These are phyloP conservation scores for Acrocephalus scirpaceus DNA, from an alignment of 2,797 vertebrate genomes.

Conservation along the genomic window DNA sequence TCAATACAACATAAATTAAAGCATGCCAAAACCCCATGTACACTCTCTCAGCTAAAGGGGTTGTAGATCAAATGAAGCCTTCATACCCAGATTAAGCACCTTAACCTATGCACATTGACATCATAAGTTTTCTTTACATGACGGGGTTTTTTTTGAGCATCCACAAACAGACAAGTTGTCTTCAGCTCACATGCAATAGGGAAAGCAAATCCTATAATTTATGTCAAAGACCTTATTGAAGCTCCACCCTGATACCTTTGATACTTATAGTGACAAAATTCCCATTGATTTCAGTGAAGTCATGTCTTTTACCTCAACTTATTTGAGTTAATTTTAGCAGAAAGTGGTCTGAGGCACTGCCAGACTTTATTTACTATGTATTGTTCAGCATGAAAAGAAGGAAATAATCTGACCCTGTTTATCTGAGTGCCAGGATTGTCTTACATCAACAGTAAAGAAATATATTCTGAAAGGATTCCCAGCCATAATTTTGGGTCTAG, in stretches of 20 bases:
- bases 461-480: background rate
- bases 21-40: background rate
- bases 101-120: background rate
- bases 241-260: background rate
- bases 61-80: constrained; percentile 9
- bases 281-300: background rate
- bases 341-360: background rate
- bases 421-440: background rate
- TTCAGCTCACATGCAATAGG: background rate
- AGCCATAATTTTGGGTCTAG: background rate
- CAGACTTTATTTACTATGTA: background rate
- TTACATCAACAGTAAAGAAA: background rate
- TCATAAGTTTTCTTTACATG: background rate
- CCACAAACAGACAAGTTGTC: background rate
- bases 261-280: background rate
- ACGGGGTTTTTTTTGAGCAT: background rate
- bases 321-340: background rate
- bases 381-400: background rate
- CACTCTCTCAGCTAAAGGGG: background rate
- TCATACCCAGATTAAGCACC: constrained; percentile 9
- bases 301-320: background rate
- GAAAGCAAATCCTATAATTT: background rate
- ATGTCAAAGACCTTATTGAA: background rate
- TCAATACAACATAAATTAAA: constrained; percentile 28
- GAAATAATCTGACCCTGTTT: background rate